Evolutionary conservation across 2,113 vertebrate genomes (phyloP), one percentile per base, ranked within the genome.

Genomic region (Dipodomys ordii): DNA sequence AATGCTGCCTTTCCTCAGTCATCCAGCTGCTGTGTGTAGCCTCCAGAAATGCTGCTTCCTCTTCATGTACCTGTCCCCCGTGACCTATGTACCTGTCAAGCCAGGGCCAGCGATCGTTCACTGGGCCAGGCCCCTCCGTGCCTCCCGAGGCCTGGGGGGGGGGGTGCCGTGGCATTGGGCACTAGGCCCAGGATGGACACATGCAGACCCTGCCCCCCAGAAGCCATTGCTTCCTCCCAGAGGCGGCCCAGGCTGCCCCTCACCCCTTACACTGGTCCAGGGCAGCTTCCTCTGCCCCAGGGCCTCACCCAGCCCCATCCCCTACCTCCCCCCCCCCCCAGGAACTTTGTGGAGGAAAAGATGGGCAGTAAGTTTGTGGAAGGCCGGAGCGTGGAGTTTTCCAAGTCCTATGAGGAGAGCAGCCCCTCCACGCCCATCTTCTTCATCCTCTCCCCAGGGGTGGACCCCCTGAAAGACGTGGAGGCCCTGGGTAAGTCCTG

Each of bases 281-380:
- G 30, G n/a, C 32, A 1, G 16, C n/a, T 0, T 0, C 5, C 6
- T 49, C 19, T 0, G 15, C 0, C 53, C 62, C 0, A 4, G 7
- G 22, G 25, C 6, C 81, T 71, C 83, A 94, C 71, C 0, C 0
- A 0, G 7, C 0, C 0, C 53, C 15, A 11, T 16, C 53, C 23
- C 0, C 39, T 39, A 39, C 39, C 39, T 39, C 39, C 6, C 39
- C 39, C 0, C 60, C n/a, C 67, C 87, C 95, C 1, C 39, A 98
- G 98, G 95, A 98, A 98, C 60, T 98, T 98, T 27, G 98, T 98
- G 95, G 98, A 98, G 79, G 98, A 98, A 94, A 98, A 98, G 85
- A 98, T 98, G 98, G 98, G 98, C 13, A 98, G 97, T 86, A 98
- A 98, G 95, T 98, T 95, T 3, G 98, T 98, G 39, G 97, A 98